Evolutionary conservation across 2,797 vertebrate species (phyloP).

Genomic region (Diplodus sargus): DNA sequence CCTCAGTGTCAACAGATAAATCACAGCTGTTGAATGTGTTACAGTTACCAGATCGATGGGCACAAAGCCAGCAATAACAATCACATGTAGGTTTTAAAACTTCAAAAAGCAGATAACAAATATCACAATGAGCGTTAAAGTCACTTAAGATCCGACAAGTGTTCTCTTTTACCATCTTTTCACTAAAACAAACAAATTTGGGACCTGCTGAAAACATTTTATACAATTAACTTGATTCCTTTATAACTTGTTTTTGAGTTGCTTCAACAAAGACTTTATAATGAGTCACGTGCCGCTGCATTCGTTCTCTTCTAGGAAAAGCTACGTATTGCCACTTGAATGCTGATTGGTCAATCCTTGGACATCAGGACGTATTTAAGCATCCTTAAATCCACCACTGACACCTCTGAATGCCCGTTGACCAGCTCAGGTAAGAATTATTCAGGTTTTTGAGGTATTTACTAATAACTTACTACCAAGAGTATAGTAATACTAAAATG

Average conservation of each 20-base stretch:
- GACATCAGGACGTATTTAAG: slow-evolving; percentile 34
- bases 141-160: background rate
- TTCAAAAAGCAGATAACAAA: background rate
- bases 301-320: slow-evolving; percentile 15
- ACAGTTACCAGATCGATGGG: background rate
- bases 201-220: background rate
- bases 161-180: background rate
- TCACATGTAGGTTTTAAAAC: background rate
- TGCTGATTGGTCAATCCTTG: slow-evolving; percentile 43
- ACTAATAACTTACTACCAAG: background rate
- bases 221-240: background rate
- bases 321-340: background rate
- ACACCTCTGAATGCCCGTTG: background rate
- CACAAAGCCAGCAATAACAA: slow-evolving; percentile 11
- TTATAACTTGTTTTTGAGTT: background rate
- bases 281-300: background rate
- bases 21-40: slow-evolving; percentile 19
- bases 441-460: background rate
- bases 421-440: slow-evolving; percentile 43
- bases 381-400: slow-evolving; percentile 9
- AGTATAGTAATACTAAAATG: background rate
- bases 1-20: slow-evolving; percentile 25
- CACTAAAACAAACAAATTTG: background rate
- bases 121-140: background rate
- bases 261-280: background rate